A percentile compares a stretch with the other conserved stretches of the same genome.
Evolutionary conservation across 2,797 vertebrate species (phyloP).

Genomic region (Columba guinea): DNA sequence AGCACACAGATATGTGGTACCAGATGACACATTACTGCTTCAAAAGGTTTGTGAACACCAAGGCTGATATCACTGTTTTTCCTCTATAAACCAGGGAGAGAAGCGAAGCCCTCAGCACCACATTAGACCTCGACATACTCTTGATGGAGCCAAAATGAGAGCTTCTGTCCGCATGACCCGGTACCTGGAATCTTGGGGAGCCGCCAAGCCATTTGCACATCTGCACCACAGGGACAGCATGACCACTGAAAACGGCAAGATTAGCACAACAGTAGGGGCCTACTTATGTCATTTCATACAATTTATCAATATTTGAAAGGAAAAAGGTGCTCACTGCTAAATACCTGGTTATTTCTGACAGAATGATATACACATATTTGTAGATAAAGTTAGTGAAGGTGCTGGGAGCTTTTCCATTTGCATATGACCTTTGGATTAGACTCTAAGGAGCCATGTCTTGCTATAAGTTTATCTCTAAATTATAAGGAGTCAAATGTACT

Average conservation of each 20-base stretch:
- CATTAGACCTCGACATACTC: slow-evolving; percentile 84
- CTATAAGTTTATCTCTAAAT: not conserved
- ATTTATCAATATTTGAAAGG: not conserved
- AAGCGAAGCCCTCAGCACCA: slow-evolving; percentile 87
- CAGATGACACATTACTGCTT: not conserved
- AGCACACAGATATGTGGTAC: not conserved
- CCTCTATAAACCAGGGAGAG: slow-evolving; percentile 81
- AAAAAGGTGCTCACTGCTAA: not conserved
- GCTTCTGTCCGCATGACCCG: slow-evolving; percentile 95
- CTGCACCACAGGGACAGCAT: slow-evolving; percentile 96
- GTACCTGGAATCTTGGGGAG: slow-evolving; percentile 95
- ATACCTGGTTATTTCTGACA: not conserved
- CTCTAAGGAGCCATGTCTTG: not conserved
- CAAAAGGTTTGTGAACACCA: not conserved
- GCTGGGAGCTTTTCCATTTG: not conserved
- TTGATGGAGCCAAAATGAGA: slow-evolving; percentile 92
- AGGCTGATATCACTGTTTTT: not conserved
- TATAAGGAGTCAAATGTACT: not conserved
- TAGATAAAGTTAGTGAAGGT: not conserved
- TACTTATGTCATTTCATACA: not conserved
- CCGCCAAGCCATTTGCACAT: slow-evolving; percentile 94
- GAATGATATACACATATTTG: not conserved
- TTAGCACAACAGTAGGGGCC: slow-evolving; percentile 88
- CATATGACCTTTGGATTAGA: not conserved
- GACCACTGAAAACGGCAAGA: slow-evolving; percentile 95